Evolutionary conservation across 2,888 invertebrate genomes (phyloP), one percentile per base, ranked within the genome.

Genomic region (Halocaridina rubra): DNA sequence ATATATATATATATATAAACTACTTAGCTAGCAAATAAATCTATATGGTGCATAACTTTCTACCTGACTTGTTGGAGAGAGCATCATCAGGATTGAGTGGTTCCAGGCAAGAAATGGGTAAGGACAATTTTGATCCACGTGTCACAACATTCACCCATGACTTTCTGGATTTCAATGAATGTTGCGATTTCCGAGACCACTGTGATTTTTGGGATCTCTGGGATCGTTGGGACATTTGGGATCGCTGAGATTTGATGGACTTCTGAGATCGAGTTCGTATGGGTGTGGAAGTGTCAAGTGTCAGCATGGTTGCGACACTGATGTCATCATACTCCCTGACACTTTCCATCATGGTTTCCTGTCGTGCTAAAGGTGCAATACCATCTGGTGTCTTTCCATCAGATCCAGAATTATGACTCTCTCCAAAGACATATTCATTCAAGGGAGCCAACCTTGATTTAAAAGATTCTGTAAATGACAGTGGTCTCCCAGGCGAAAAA

Each of bases 281-380:
- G 10, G 86, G 82, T 1, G 86, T 82, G 3, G 86, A 80, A 7
- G 72, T 64, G 76, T 85, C 80, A 24, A 85, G 22, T 29, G 79
- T 33, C 3, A 85, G 22, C 3, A 82, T 71, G n/a, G 86, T 86
- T 22, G 75, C 76, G 67, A 82, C 74, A 76, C 86, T 86, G n/a
- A 85, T 32, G 46, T 85, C 85, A 32, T 85, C 86, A 33, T 80
- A 82, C 64, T 80, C 86, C 33, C 82, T 30, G 46, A 75, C 76
- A 24, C 71, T 82, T 76, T 86, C 86, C 80, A 80, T 29, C 59
- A 61, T 22, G n/a, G 74, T 80, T 27, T 81, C 81, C 4, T 81
- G 81, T 22, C 81, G 61, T 29, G 81, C 81, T 32, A 81, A 27
- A 0, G 81, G 81, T 19, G 81, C 81, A 19, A 13, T 67, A 0